Conservation (phyloP, 2,797 vertebrate species). For the Anguilla obscura region DNA sequence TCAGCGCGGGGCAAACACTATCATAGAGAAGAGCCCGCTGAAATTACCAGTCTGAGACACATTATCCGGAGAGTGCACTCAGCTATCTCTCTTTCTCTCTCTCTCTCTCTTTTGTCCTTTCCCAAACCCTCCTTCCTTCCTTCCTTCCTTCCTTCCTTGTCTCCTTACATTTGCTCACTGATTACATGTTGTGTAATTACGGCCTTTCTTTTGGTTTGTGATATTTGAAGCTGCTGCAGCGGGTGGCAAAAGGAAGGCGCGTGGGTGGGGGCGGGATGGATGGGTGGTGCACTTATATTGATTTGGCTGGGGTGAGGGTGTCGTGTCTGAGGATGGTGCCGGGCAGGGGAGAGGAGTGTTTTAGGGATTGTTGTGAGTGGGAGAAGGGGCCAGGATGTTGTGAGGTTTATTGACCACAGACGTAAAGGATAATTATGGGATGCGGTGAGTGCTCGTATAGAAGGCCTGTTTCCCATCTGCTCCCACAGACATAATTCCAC, state of each 20-base stretch:
- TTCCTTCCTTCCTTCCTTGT: not conserved
- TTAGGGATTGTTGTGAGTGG: not conserved
- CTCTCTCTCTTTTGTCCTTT: not conserved
- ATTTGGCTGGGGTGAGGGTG: not conserved
- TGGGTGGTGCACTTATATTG: not conserved
- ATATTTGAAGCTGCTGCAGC: not conserved
- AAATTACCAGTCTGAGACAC: not conserved
- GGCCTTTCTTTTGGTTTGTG: not conserved
- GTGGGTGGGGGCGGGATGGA: not conserved
- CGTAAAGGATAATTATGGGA: slow-evolving; percentile 14
- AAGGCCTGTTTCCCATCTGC: slow-evolving; percentile 28
- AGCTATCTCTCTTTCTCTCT: not conserved
- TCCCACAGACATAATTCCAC: slow-evolving; percentile 37
- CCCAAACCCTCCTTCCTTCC: no score
- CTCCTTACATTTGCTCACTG: not conserved
- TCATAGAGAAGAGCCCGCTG: not conserved
- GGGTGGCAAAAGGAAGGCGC: not conserved
- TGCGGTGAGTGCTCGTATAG: no score
- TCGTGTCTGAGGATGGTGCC: not conserved
- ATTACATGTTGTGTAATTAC: not conserved
- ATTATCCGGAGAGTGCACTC: not conserved
- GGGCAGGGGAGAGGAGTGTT: not conserved
- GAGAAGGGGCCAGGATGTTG: not conserved
- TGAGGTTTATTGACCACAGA: not conserved
- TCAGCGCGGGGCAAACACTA: not conserved